Conservation (phyloP, 2,797 vertebrate species). For the Coracias cyanogaster region DNA sequence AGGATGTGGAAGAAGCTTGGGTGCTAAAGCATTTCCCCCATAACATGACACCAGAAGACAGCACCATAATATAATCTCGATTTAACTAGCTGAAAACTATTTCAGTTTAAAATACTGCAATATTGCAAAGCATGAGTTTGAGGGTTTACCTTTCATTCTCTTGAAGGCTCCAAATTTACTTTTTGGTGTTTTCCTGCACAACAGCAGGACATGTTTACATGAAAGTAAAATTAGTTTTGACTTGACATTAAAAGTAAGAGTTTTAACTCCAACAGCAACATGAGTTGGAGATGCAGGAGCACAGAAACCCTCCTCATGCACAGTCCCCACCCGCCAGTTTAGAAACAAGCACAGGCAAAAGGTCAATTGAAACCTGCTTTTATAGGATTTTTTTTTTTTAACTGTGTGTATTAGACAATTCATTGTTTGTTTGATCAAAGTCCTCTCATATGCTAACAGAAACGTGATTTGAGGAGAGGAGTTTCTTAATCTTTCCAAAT, state of each 20-base stretch:
- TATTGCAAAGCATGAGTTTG: background rate
- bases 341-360: slow-evolving; percentile 8
- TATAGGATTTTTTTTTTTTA: background rate
- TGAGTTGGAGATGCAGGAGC: background rate
- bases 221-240: background rate
- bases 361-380: background rate
- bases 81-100: background rate
- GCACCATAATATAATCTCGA: background rate
- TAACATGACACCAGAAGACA: background rate
- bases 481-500: slow-evolving; percentile 51
- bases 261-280: background rate
- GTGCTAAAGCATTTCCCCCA: background rate
- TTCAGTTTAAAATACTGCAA: background rate
- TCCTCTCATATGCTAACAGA: slow-evolving; percentile 12
- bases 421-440: slow-evolving; percentile 54
- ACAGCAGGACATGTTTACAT: background rate
- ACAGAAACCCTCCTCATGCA: background rate
- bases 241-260: background rate
- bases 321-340: accelerated
- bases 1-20: background rate
- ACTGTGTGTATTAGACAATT: background rate
- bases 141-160: background rate
- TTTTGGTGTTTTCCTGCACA: background rate
- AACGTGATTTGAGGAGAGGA: background rate
- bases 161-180: background rate